phyloP scores from a whole-genome alignment of 1,140 invertebrate species.

The Euglossa dilemma region DNA sequence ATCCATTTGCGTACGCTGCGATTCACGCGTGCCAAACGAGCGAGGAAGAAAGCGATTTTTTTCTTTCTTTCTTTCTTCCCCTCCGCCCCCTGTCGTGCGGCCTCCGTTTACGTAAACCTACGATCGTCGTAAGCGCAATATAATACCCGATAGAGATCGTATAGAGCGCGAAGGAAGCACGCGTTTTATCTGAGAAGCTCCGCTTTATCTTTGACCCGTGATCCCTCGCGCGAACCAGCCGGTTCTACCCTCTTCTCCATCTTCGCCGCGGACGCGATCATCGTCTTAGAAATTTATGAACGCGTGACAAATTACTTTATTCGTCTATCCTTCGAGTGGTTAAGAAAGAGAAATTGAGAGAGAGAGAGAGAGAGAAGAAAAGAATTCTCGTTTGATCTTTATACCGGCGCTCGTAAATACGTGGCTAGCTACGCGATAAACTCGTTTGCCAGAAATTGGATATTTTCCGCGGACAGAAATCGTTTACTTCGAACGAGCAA shows the following conservation, averaged over 20 bases:
- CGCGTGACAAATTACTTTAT: constrained; percentile 29
- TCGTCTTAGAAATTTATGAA: constrained; percentile 17
- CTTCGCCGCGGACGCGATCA: neutral
- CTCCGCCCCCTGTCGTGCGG: neutral
- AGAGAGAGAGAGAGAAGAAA: neutral
- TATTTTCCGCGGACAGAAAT: neutral
- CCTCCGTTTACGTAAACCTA: constrained; percentile 19
- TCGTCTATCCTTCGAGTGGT: neutral
- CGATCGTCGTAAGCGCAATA: constrained; percentile 31
- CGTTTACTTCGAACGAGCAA: neutral
- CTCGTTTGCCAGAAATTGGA: neutral
- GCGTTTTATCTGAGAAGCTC: constrained; percentile 50
- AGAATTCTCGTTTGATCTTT: neutral
- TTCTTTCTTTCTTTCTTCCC: neutral
- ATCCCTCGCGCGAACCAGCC: constrained; percentile 30
- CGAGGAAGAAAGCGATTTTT: constrained; percentile 11
- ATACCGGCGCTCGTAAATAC: neutral
- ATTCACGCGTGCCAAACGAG: neutral
- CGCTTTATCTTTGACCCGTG: constrained; percentile 57
- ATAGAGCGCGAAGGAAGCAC: constrained; percentile 37
- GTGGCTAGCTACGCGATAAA: neutral
- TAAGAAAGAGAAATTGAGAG: neutral
- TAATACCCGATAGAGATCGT: constrained; percentile 60
- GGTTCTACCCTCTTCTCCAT: constrained; percentile 31
- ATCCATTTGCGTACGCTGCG: constrained; percentile 21